A percentile compares a stretch with the other conserved stretches of the same genome.
These are phyloP conservation scores for Patagioenas fasciata DNA, from an alignment of 2,113 vertebrate genomes.

Conservation along the genomic window DNA sequence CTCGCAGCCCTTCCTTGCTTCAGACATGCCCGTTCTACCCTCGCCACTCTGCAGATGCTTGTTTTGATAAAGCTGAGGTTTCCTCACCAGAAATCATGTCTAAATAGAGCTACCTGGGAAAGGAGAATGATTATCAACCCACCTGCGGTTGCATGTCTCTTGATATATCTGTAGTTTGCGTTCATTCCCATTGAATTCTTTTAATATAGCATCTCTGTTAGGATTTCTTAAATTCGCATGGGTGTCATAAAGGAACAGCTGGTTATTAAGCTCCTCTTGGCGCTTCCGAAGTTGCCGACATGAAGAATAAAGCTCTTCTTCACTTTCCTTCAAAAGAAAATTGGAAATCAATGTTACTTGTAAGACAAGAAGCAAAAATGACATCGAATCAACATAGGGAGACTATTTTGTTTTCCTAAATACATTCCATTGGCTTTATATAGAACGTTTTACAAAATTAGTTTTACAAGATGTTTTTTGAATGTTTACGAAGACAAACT, in stretches of 20 bases:
- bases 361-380: not conserved
- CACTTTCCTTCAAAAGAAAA: slow-evolving; percentile 75
- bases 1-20: not conserved
- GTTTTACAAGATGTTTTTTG: not conserved
- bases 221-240: slow-evolving; percentile 79
- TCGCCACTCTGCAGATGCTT: not conserved
- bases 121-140: not conserved
- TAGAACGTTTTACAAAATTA: not conserved
- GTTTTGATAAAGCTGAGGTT: not conserved
- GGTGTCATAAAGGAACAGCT: slow-evolving; percentile 86
- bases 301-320: slow-evolving; percentile 93
- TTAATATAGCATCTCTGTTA: slow-evolving; percentile 77
- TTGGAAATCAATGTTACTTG: not conserved
- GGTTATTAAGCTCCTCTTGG: slow-evolving; percentile 81
- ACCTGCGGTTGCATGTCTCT: slow-evolving; percentile 83
- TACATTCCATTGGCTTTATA: not conserved
- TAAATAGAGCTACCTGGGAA: not conserved
- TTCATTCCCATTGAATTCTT: slow-evolving; percentile 82
- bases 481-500: not conserved
- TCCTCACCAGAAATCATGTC: not conserved
- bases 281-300: slow-evolving; percentile 86
- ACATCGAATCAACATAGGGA: not conserved
- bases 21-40: not conserved
- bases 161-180: slow-evolving; percentile 78
- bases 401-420: not conserved